Conservation (phyloP, 2,797 vertebrate species). For the Acrossocheilus wenchowensis region DNA sequence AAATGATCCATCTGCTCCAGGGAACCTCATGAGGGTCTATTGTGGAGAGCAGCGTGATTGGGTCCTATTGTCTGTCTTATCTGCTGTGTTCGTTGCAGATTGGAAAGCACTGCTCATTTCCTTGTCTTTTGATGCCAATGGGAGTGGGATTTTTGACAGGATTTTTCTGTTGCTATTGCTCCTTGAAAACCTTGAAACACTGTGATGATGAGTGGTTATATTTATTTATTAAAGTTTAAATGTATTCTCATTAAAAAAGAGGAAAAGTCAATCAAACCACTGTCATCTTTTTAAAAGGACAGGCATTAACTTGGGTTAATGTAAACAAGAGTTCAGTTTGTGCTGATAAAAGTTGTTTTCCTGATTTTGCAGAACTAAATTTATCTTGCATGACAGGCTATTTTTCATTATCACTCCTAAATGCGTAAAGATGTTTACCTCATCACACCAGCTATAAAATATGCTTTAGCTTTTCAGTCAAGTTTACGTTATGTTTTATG, state of each 20-base stretch:
- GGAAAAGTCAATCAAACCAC: background rate
- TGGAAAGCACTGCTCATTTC: conserved; percentile 55
- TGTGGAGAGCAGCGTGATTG: conserved; percentile 50
- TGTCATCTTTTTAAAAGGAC: background rate
- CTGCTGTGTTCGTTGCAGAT: conserved; percentile 49
- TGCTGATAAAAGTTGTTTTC: background rate
- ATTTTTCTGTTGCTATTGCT: conserved; percentile 35
- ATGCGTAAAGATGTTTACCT: conserved; percentile 22
- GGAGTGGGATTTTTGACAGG: conserved; percentile 34
- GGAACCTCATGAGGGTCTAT: conserved; percentile 48
- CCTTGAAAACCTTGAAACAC: conserved; percentile 12
- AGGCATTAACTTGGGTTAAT: conserved; percentile 1
- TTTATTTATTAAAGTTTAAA: conserved; percentile 16
- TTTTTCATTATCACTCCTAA: background rate
- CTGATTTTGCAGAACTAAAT: background rate
- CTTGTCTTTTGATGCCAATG: conserved; percentile 40
- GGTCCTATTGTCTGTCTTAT: conserved; percentile 58
- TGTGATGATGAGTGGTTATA: conserved; percentile 6
- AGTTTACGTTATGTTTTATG: background rate
- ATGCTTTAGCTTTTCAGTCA: conserved; percentile 14
- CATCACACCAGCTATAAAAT: conserved; percentile 2
- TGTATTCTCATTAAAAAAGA: conserved; percentile 3
- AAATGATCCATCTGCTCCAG: conserved; percentile 64
- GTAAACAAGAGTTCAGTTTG: background rate
- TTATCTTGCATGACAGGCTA: background rate